These are phyloP conservation scores for Nephrotoma flavescens DNA, from an alignment of 2,888 invertebrate genomes.

Conservation along the genomic window DNA sequence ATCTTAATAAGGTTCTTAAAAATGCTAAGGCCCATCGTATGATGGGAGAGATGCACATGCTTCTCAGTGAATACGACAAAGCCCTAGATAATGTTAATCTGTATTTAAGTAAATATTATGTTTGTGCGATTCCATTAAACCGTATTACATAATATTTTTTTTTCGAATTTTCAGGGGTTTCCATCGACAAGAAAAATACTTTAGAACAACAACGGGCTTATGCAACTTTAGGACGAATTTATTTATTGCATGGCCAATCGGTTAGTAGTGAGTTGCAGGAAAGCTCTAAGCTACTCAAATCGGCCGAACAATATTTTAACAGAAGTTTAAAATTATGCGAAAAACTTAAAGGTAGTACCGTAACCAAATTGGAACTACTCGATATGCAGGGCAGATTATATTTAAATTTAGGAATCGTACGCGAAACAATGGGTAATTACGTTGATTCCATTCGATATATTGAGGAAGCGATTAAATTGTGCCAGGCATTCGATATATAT, in stretches of 20 bases:
- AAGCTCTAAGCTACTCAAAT: constrained; percentile 40
- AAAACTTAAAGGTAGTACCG: constrained; percentile 45
- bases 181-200: constrained; percentile 49
- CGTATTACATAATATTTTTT: constrained; percentile 6
- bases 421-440: constrained; percentile 54
- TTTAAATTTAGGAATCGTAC: constrained; percentile 72
- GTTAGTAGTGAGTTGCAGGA: constrained; percentile 32
- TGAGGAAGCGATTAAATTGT: constrained; percentile 51
- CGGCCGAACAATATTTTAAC: constrained; percentile 62
- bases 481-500: constrained; percentile 50
- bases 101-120: constrained; percentile 48
- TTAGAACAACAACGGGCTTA: constrained; percentile 81
- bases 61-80: constrained; percentile 56
- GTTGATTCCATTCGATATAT: constrained; percentile 52
- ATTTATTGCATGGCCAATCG: constrained; percentile 55
- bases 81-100: constrained; percentile 64
- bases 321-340: constrained; percentile 67
- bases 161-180: constrained; percentile 37
- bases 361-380: constrained; percentile 54
- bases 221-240: constrained; percentile 74
- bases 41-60: constrained; percentile 74
- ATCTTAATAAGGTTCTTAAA: constrained; percentile 51
- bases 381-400: constrained; percentile 77
- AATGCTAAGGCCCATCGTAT: constrained; percentile 68
- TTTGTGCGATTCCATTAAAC: neutral